A percentile compares a stretch with the other conserved stretches of the same genome.
These are phyloP conservation scores for Cyrtonyx montezumae DNA, from an alignment of 2,113 vertebrate genomes.

Conservation along the genomic window DNA sequence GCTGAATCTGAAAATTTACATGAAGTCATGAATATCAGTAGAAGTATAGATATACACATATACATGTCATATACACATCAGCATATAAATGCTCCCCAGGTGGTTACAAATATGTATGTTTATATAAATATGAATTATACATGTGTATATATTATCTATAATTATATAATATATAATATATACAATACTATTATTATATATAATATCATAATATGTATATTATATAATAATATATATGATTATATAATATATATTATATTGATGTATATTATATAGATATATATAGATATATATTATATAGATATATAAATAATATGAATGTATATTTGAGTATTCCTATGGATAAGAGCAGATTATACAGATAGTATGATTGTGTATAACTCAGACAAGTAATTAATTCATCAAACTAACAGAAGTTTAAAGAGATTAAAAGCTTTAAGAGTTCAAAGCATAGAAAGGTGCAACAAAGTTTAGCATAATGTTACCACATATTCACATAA, in stretches of 20 bases:
- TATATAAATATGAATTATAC: neutral
- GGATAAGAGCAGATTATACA: neutral
- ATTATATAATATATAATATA: too few species aligned
- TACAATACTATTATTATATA: too few species aligned
- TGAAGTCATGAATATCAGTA: neutral
- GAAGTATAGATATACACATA: neutral
- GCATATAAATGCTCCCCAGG: neutral
- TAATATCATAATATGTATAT: too few species aligned
- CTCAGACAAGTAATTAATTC: neutral
- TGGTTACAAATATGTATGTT: neutral
- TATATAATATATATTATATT: too few species aligned
- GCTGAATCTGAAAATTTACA: neutral
- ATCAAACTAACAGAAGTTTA: neutral
- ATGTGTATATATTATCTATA: too few species aligned
- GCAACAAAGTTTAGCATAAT: conserved; percentile 30
- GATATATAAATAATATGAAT: too few species aligned
- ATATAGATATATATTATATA: too few species aligned
- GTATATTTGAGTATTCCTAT: too few species aligned
- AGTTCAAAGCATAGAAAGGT: conserved; percentile 23
- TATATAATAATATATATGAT: too few species aligned
- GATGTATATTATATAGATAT: too few species aligned
- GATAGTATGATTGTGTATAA: neutral
- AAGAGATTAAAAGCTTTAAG: neutral
- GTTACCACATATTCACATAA: conserved; percentile 28
- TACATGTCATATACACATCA: accelerated